phyloP scores from a whole-genome alignment of 2,888 invertebrate genomes.

The Anodontia alba region DNA sequence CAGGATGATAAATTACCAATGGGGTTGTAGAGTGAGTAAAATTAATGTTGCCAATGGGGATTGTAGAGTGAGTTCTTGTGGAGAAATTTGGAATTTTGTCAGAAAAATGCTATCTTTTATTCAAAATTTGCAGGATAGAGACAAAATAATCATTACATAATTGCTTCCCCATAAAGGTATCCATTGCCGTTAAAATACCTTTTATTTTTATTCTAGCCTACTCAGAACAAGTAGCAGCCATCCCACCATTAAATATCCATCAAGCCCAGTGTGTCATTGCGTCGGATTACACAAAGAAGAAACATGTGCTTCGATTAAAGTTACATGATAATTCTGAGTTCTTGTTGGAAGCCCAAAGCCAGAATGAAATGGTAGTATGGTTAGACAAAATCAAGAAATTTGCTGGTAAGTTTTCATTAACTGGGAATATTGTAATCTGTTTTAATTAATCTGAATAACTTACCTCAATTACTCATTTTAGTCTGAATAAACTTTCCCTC shows the following conservation, averaged over 20 bases:
- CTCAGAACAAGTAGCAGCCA: slow-evolving; percentile 93
- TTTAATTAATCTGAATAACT: neutral
- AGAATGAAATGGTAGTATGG: slow-evolving; percentile 94
- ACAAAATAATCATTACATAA: too few species aligned
- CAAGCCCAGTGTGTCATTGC: slow-evolving; percentile 94
- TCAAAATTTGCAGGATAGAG: too few species aligned
- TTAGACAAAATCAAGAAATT: slow-evolving; percentile 96
- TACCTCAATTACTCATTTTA: neutral
- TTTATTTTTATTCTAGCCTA: slow-evolving; percentile 88
- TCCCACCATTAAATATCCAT: slow-evolving; percentile 91
- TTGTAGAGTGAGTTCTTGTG: too few species aligned
- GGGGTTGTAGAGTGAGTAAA: too few species aligned
- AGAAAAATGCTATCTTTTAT: too few species aligned
- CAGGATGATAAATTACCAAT: too few species aligned
- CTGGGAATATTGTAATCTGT: neutral
- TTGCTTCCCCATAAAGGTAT: too few species aligned
- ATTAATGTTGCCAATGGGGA: too few species aligned
- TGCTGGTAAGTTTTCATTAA: slow-evolving; percentile 87
- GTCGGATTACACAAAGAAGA: slow-evolving; percentile 97
- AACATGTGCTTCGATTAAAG: slow-evolving; percentile 92
- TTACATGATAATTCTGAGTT: slow-evolving; percentile 97
- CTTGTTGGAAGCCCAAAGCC: slow-evolving; percentile 92
- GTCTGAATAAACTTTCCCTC: too few species aligned
- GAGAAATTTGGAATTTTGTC: too few species aligned
- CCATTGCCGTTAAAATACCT: too few species aligned